These are phyloP conservation scores for Temnothorax longispinosus DNA, from an alignment of 1,140 invertebrate genomes.

Conservation along the genomic window DNA sequence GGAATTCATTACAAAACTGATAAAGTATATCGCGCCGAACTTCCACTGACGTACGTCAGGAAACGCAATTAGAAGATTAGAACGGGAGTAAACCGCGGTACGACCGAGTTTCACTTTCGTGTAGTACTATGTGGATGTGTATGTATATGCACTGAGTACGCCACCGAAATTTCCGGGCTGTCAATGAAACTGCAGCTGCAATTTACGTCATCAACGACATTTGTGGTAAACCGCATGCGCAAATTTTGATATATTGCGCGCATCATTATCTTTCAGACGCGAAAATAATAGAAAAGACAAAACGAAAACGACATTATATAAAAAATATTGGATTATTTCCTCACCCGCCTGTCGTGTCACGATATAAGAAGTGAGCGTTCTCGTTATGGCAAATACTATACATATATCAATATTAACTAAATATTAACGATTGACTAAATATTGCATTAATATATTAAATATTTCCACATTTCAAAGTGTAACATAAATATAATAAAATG, in stretches of 20 bases:
- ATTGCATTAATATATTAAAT: not conserved
- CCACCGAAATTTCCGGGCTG: slow-evolving; percentile 39
- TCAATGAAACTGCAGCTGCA: slow-evolving; percentile 52
- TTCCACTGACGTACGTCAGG: slow-evolving; percentile 14
- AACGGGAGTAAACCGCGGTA: slow-evolving; percentile 41
- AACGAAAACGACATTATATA: not conserved
- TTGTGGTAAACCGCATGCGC: slow-evolving; percentile 5
- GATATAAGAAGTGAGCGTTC: not conserved
- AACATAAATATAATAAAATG: not conserved
- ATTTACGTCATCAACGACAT: slow-evolving; percentile 42
- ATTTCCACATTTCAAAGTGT: not conserved
- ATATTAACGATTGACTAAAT: no score
- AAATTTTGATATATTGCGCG: slow-evolving; percentile 14
- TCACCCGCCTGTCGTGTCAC: not conserved
- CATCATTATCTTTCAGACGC: slow-evolving; percentile 6
- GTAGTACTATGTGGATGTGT: not conserved
- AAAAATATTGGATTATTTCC: not conserved
- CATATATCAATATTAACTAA: not conserved
- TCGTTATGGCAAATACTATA: not conserved
- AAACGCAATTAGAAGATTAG: slow-evolving; percentile 61
- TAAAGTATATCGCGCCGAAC: slow-evolving; percentile 28
- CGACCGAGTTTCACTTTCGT: slow-evolving; percentile 35
- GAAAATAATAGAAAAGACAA: not conserved
- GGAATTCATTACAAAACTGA: slow-evolving; percentile 49
- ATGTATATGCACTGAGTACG: slow-evolving; percentile 2